These are phyloP conservation scores for Lasius fuliginosus DNA, from an alignment of 2,888 invertebrate genomes.

Conservation along the genomic window DNA sequence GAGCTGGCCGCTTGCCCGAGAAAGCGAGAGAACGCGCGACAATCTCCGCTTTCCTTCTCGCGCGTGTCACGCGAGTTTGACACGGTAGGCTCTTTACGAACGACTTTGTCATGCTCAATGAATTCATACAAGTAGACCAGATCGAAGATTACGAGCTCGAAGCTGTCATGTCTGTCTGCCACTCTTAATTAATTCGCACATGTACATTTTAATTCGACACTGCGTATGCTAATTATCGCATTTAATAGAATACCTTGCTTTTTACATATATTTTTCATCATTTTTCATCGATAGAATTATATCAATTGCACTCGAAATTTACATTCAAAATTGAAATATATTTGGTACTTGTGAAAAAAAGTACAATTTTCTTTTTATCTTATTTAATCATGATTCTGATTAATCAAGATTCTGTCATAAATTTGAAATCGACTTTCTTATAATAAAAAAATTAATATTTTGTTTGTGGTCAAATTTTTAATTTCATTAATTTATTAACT, in stretches of 20 bases:
- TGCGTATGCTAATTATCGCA: not conserved
- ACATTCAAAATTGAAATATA: not conserved
- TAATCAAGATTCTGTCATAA: not conserved
- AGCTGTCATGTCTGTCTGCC: constrained; percentile 30
- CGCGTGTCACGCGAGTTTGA: constrained; percentile 39
- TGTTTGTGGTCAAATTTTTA: not conserved
- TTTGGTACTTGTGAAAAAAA: not conserved
- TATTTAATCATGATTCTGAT: not conserved
- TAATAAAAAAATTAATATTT: not conserved
- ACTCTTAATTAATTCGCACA: constrained; percentile 26
- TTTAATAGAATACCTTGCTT: not conserved
- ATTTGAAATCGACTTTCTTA: not conserved
- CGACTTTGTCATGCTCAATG: constrained; percentile 44
- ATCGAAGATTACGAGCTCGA: constrained; percentile 33
- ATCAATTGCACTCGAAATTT: not conserved
- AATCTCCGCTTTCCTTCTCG: constrained; percentile 37
- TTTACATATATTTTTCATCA: not conserved
- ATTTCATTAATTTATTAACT: not conserved
- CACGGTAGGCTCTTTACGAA: constrained; percentile 30
- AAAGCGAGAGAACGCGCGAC: constrained; percentile 41
- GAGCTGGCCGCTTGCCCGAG: constrained; percentile 41
- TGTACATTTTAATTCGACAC: not conserved
- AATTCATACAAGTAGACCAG: constrained; percentile 42
- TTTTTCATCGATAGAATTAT: not conserved
- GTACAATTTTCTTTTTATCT: not conserved